Evolutionary conservation across 1,140 invertebrate genomes (phyloP).

Genomic region (Galendromus occidentalis): DNA sequence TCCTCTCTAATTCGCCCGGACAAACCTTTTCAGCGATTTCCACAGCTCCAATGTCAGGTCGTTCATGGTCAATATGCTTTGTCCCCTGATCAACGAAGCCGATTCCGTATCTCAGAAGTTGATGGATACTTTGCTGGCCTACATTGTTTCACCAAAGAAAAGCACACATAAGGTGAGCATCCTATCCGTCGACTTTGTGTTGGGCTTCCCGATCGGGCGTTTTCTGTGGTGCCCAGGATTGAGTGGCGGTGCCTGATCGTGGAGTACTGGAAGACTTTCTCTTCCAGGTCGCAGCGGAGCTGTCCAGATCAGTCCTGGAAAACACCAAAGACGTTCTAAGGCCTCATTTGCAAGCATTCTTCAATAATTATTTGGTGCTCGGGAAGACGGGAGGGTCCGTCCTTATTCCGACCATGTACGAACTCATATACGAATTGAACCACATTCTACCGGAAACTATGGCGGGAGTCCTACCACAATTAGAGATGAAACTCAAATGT

Average conservation of each 20-base stretch:
- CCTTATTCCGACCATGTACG: constrained; percentile 41
- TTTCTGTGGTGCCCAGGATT: background rate
- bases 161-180: constrained; percentile 25
- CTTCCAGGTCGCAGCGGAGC: background rate
- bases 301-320: background rate
- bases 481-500: constrained; percentile 51
- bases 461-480: constrained; percentile 67
- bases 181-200: too few relatives aligned
- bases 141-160: constrained; percentile 89
- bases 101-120: constrained; percentile 83
- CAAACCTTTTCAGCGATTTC: constrained; percentile 53
- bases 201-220: background rate
- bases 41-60: constrained; percentile 86
- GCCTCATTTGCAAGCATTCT: constrained; percentile 53
- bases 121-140: constrained; percentile 76
- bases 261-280: background rate
- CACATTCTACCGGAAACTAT: constrained; percentile 74
- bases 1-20: too few relatives aligned
- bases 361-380: constrained; percentile 78
- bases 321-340: constrained; percentile 32
- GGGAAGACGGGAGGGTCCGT: constrained; percentile 42
- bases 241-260: background rate
- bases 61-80: constrained; percentile 85
- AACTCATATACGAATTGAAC: constrained; percentile 89
- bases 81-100: constrained; percentile 79